These are phyloP conservation scores for Palythoa caribaeorum DNA, from an alignment of 92 coral and sea anemone genomes.

Conservation along the genomic window DNA sequence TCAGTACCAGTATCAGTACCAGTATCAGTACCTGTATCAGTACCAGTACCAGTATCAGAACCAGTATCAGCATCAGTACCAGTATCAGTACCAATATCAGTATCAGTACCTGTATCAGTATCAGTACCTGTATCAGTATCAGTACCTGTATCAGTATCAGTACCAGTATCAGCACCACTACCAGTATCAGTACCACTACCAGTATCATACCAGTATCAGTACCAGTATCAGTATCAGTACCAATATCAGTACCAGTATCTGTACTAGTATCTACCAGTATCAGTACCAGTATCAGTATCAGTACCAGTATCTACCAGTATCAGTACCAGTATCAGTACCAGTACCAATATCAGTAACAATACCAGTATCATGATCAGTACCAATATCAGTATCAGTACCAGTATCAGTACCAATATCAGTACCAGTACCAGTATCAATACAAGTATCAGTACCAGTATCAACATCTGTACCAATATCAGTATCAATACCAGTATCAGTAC, in stretches of 20 bases:
- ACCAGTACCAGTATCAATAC: neutral
- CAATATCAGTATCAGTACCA: neutral
- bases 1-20: neutral
- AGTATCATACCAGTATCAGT: too few relatives aligned
- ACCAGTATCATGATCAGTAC: neutral
- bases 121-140: neutral
- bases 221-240: neutral
- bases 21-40: neutral
- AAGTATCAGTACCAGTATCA: neutral
- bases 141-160: neutral
- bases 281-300: too few relatives aligned
- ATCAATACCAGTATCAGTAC: too few relatives aligned
- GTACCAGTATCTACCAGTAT: neutral
- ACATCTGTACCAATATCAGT: too few relatives aligned
- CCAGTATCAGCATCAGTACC: too few relatives aligned
- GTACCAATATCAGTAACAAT: neutral
- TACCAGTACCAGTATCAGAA: neutral
- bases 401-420: neutral
- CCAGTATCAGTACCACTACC: neutral
- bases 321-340: neutral
- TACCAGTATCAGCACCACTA: neutral
- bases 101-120: neutral
- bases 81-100: too few relatives aligned
- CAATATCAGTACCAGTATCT: neutral
- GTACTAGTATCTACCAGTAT: neutral